Conservation (phyloP, 1,140 invertebrate species). For the Dendrolimus punctatus region DNA sequence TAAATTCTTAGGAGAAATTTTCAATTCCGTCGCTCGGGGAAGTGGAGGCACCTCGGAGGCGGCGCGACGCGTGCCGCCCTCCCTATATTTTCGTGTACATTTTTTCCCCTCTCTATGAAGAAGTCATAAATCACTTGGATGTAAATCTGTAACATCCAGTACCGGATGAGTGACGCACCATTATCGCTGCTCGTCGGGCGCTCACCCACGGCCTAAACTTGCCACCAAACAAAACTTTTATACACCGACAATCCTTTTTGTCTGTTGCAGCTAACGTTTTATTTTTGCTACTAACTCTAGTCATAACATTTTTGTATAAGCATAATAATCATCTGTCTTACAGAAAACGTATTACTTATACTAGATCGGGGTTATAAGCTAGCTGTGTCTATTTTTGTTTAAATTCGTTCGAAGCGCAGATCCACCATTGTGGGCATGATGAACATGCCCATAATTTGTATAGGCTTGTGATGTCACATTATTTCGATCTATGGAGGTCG, state of each 20-base stretch:
- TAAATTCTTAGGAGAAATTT: conserved; percentile 21
- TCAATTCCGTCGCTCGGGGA: conserved; percentile 13
- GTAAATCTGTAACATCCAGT: conserved; percentile 67
- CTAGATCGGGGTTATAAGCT: no score
- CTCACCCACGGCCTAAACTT: conserved; percentile 48
- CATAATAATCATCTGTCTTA: no score
- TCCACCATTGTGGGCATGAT: no score
- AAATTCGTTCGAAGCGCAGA: no score
- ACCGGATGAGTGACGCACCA: conserved; percentile 64
- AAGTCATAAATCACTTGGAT: conserved; percentile 67
- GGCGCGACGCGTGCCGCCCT: conserved; percentile 18
- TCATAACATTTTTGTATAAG: no score
- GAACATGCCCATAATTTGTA: no score
- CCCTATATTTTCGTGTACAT: conserved; percentile 46
- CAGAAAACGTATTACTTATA: no score
- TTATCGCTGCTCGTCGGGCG: conserved; percentile 39
- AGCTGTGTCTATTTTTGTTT: no score
- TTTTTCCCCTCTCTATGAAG: conserved; percentile 65
- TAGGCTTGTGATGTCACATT: no score
- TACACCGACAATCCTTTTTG: conserved; percentile 45
- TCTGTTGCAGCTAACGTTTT: conserved; percentile 9
- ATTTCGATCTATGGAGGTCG: no score
- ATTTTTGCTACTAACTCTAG: no score
- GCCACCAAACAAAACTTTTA: conserved; percentile 35
- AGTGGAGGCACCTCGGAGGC: conserved; percentile 7